These are phyloP conservation scores for Phalacrocorax brasilianus DNA, from an alignment of 2,113 vertebrate genomes.

Conservation along the genomic window DNA sequence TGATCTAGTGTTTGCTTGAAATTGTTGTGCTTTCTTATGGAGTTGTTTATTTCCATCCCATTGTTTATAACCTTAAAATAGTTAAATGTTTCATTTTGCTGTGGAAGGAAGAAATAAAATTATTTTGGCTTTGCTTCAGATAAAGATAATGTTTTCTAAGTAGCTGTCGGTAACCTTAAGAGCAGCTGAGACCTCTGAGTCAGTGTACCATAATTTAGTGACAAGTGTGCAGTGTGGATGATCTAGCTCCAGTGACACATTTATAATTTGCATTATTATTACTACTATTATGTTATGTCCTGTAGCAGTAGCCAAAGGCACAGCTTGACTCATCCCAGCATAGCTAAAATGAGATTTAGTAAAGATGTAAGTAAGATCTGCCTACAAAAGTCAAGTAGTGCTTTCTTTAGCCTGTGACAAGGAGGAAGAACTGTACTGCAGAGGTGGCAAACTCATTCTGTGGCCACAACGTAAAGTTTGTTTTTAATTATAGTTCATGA, in stretches of 20 bases:
- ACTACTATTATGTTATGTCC: not conserved
- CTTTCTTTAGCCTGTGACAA: not conserved
- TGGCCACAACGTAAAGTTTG: not conserved
- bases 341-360: not conserved
- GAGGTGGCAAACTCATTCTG: not conserved
- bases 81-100: not conserved
- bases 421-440: not conserved
- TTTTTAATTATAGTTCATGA: not conserved
- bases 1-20: not conserved
- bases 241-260: not conserved
- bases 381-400: not conserved
- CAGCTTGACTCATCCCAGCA: not conserved
- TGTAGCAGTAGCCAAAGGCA: not conserved
- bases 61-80: conserved; percentile 10
- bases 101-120: conserved; percentile 1
- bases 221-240: not conserved
- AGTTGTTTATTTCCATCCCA: not conserved
- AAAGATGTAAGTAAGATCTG: not conserved
- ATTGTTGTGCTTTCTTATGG: not conserved
- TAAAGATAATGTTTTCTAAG: not conserved
- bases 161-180: not conserved
- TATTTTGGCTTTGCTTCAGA: not conserved
- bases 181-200: not conserved
- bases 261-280: not conserved
- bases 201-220: not conserved